These are phyloP conservation scores for Conger conger DNA, from an alignment of 2,113 vertebrate genomes.

Conservation along the genomic window DNA sequence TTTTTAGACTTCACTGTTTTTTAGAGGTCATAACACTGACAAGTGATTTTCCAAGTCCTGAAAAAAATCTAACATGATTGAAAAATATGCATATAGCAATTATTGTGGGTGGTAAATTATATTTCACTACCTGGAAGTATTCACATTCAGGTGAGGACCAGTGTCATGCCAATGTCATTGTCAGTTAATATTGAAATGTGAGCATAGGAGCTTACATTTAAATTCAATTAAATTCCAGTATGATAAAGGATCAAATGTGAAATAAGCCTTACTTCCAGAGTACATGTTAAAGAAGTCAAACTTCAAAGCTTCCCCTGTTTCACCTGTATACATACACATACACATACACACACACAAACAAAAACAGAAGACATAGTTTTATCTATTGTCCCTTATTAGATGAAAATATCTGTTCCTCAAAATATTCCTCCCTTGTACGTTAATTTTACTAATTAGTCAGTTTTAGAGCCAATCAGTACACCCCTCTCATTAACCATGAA, in stretches of 20 bases:
- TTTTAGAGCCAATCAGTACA: not conserved
- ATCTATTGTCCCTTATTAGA: not conserved
- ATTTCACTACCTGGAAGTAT: no score
- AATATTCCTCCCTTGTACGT: not conserved
- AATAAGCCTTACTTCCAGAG: constrained; percentile 62
- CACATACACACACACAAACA: no score
- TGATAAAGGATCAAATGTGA: not conserved
- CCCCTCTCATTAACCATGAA: not conserved
- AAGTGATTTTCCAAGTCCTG: not conserved
- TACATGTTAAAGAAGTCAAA: constrained; percentile 64
- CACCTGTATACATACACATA: constrained; percentile 54
- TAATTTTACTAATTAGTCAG: not conserved
- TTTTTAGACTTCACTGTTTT: not conserved
- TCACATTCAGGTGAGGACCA: no score
- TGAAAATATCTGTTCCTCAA: not conserved
- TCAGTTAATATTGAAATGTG: no score
- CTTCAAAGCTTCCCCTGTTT: constrained; percentile 60
- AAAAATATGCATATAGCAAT: not conserved
- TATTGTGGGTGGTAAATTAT: no score
- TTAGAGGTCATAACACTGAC: not conserved
- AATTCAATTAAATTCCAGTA: not conserved
- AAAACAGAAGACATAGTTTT: not conserved
- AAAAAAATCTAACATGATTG: not conserved
- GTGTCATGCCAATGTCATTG: no score
- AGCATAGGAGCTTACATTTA: no score